Conservation (phyloP, 2,797 vertebrate genomes). For the Diglossa cyanea region DNA sequence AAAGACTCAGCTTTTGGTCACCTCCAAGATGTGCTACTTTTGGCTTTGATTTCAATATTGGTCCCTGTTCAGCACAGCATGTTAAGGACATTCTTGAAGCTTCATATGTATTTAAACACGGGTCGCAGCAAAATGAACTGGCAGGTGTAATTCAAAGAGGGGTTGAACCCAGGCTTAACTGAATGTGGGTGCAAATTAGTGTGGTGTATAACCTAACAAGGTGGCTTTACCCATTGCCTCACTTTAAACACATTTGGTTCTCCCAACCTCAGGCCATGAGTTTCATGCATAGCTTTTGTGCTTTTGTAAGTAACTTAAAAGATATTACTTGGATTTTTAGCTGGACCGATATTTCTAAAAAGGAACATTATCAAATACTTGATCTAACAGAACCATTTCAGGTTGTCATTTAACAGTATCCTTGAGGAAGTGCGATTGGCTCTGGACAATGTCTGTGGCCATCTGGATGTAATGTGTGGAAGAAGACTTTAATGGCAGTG, state of each 20-base stretch:
- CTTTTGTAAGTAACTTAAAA: not conserved
- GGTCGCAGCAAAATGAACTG: not conserved
- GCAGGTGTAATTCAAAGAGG: not conserved
- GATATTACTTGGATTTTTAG: not conserved
- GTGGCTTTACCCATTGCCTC: not conserved
- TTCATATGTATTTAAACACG: not conserved
- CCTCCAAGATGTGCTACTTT: not conserved
- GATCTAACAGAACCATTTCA: not conserved
- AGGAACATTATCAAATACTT: not conserved
- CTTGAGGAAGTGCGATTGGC: not conserved
- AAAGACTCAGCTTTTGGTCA: not conserved
- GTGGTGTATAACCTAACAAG: not conserved
- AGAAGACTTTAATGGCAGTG: not conserved
- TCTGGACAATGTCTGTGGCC: not conserved
- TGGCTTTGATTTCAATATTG: not conserved
- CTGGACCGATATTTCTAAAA: not conserved
- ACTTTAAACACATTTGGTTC: not conserved
- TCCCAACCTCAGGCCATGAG: not conserved
- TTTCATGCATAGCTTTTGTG: not conserved
- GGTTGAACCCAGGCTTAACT: not conserved
- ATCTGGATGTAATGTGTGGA: not conserved
- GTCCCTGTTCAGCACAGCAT: not conserved
- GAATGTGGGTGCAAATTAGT: not conserved
- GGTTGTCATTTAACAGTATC: not conserved
- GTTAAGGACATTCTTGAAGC: not conserved